phyloP scores from a whole-genome alignment of 2,888 invertebrate species.

The Seira ritae region DNA sequence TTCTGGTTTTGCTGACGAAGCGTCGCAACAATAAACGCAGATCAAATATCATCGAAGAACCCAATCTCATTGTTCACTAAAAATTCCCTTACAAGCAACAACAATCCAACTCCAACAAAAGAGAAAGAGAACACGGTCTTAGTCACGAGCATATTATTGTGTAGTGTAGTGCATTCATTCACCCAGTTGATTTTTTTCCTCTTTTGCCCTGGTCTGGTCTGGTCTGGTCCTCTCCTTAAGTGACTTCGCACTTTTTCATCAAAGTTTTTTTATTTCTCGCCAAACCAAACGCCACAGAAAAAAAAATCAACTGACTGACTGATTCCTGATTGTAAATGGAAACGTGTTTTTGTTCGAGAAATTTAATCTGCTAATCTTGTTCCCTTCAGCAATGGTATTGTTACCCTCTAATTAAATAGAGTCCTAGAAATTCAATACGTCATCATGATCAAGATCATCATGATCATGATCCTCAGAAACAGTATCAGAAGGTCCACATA shows the following conservation, averaged over 20 bases:
- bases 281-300: neutral
- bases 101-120: neutral
- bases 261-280: neutral
- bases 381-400: constrained; percentile 27
- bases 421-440: neutral
- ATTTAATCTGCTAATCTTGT: constrained; percentile 38
- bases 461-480: too few species aligned
- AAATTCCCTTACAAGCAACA: neutral
- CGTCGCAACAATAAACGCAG: constrained; percentile 14
- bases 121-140: too few species aligned
- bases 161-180: neutral
- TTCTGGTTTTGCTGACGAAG: constrained; percentile 23
- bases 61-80: neutral
- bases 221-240: too few species aligned
- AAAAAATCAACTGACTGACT: neutral
- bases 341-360: constrained; percentile 4
- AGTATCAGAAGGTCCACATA: too few species aligned
- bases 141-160: too few species aligned
- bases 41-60: constrained; percentile 10
- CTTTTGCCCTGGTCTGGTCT: neutral
- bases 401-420: constrained; percentile 45
- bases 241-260: constrained; percentile 44
- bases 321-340: neutral
- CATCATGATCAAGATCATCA: neutral
- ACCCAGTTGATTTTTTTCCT: neutral